Evolutionary conservation across 2,113 vertebrate species (phyloP).

Genomic region (Orcinus orca): DNA sequence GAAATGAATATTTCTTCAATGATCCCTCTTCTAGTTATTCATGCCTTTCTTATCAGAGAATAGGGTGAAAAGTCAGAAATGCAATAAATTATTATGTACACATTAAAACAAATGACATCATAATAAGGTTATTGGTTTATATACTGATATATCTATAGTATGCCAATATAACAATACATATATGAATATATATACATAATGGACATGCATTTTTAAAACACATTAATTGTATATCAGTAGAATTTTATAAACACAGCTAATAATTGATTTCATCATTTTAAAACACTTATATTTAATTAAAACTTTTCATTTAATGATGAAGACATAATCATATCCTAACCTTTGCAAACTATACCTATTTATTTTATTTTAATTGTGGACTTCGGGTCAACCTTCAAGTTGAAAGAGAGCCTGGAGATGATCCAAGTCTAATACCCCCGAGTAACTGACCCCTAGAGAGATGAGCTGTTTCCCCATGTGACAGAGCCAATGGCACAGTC

Average conservation of each 20-base stretch:
- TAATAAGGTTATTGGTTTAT: neutral
- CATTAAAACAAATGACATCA: neutral
- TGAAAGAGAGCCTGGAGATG: neutral
- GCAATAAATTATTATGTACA: neutral
- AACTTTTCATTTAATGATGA: slow-evolving; percentile 27
- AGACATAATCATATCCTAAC: neutral
- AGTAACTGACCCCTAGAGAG: slow-evolving; percentile 21
- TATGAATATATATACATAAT: neutral
- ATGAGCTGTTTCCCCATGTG: neutral
- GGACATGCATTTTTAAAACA: neutral
- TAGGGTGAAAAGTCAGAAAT: neutral
- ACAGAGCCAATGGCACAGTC: neutral
- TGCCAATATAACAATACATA: neutral
- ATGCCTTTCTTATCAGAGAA: neutral
- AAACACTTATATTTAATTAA: neutral
- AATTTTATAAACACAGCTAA: neutral
- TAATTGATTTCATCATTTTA: neutral
- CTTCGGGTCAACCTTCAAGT: neutral
- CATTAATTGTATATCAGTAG: neutral
- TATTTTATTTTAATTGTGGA: slow-evolving; percentile 27
- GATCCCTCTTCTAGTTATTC: neutral
- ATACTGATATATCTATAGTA: neutral
- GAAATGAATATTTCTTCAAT: neutral
- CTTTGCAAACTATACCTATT: neutral
- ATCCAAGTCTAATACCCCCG: slow-evolving; percentile 32